phyloP scores from a whole-genome alignment of 2,888 invertebrate genomes.

The Panopea generosa region DNA sequence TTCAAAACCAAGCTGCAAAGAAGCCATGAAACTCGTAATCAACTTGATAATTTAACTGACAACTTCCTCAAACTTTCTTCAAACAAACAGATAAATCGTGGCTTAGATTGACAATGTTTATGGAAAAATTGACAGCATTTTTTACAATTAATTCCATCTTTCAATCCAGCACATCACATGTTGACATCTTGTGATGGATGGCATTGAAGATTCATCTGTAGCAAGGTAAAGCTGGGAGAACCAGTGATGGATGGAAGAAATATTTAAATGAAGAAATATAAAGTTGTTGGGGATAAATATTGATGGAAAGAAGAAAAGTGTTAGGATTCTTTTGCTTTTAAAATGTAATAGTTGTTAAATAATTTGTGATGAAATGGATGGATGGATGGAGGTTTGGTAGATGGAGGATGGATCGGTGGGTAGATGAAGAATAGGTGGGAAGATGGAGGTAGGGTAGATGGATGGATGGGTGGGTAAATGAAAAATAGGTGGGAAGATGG shows the following conservation, averaged over 20 bases:
- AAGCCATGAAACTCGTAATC: not conserved
- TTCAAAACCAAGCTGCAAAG: no score
- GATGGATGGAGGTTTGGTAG: no score
- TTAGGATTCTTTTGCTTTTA: not conserved
- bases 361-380: no score
- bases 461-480: no score
- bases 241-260: no score
- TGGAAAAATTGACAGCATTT: conserved; percentile 33
- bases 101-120: conserved; percentile 28
- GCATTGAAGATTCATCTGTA: not conserved
- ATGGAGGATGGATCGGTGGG: no score
- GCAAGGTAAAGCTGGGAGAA: no score
- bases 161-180: conserved; percentile 9
- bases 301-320: not conserved
- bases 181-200: conserved; percentile 31
- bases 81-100: conserved; percentile 12
- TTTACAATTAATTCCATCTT: conserved; percentile 37
- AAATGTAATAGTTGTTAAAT: not conserved
- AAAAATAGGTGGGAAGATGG: no score
- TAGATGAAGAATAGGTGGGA: no score
- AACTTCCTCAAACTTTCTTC: conserved; percentile 38
- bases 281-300: not conserved
- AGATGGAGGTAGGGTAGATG: no score
- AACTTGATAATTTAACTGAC: conserved; percentile 3
- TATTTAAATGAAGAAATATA: not conserved